Evolutionary conservation across 2,797 vertebrate genomes (phyloP).

Genomic region (Amblyopsis hoosieri): DNA sequence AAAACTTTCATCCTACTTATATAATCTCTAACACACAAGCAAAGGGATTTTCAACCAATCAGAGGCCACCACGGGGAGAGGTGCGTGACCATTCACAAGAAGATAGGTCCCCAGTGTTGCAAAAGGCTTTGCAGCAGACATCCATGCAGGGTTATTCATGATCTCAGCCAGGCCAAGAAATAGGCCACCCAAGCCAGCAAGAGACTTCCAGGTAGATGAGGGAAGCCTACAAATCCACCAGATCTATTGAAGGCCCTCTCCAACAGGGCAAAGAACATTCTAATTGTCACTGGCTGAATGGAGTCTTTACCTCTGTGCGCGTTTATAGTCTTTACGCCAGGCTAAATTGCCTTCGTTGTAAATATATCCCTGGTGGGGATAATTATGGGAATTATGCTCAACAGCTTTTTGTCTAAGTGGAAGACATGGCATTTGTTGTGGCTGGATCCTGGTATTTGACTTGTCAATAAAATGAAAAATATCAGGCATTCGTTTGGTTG

Average conservation of each 20-base stretch:
- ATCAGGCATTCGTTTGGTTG: slow-evolving; percentile 60
- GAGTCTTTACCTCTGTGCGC: slow-evolving; percentile 52
- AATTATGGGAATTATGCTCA: slow-evolving; percentile 66
- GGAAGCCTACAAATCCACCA: slow-evolving; percentile 50
- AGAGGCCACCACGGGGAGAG: slow-evolving; percentile 11
- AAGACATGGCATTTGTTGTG: slow-evolving; percentile 39
- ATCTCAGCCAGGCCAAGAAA: slow-evolving; percentile 52
- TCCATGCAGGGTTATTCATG: slow-evolving; percentile 62
- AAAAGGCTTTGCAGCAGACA: slow-evolving; percentile 44
- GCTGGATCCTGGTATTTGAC: slow-evolving; percentile 43
- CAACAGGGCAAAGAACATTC: slow-evolving; percentile 50
- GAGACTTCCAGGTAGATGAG: slow-evolving; percentile 66
- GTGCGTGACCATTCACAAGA: slow-evolving; percentile 27
- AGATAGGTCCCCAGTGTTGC: slow-evolving; percentile 27
- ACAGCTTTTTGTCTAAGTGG: slow-evolving; percentile 55
- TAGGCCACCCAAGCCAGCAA: slow-evolving; percentile 67
- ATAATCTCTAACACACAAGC: slow-evolving; percentile 14
- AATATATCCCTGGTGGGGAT: slow-evolving; percentile 61
- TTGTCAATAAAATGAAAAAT: slow-evolving; percentile 67
- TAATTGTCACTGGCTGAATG: slow-evolving; percentile 63
- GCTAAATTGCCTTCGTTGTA: slow-evolving; percentile 56
- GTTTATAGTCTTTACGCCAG: slow-evolving; percentile 52
- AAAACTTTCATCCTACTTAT: background rate
- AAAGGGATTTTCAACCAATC: slow-evolving; percentile 12
- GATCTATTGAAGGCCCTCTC: slow-evolving; percentile 57